phyloP scores from a whole-genome alignment of 1,140 invertebrate genomes.

The Drosophila guanche region DNA sequence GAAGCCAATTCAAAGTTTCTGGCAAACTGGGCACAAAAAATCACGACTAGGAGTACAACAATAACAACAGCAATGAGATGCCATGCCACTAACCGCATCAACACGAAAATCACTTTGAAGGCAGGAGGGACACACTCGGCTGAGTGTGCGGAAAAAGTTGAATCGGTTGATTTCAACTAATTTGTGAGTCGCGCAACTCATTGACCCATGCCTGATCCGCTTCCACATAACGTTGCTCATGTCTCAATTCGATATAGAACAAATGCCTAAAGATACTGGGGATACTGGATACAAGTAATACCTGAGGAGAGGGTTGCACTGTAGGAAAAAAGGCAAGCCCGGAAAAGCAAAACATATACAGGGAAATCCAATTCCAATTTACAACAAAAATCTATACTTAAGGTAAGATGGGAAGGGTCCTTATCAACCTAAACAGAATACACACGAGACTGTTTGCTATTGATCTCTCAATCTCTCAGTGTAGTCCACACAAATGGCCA shows the following conservation, averaged over 20 bases:
- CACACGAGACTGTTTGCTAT: background rate
- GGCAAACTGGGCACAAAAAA: constrained; percentile 72
- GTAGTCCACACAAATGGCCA: constrained; percentile 45
- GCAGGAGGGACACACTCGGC: background rate
- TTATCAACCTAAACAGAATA: too few relatives aligned
- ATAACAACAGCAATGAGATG: constrained; percentile 30
- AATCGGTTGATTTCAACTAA: constrained; percentile 62
- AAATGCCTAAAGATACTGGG: constrained; percentile 9
- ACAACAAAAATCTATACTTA: background rate
- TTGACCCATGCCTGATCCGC: constrained; percentile 55
- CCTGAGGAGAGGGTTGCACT: too few relatives aligned
- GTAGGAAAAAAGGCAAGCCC: too few relatives aligned
- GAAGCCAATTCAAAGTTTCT: constrained; percentile 79
- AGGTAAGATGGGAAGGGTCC: background rate
- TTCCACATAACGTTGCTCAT: constrained; percentile 33
- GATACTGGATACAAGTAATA: too few relatives aligned
- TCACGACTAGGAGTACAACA: constrained; percentile 62
- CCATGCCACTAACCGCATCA: constrained; percentile 53
- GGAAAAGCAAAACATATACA: background rate
- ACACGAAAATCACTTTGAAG: constrained; percentile 67
- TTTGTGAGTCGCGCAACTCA: constrained; percentile 65
- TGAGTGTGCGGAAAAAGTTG: background rate
- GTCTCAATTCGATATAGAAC: constrained; percentile 58
- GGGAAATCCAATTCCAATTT: background rate
- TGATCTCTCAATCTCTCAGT: constrained; percentile 7